These are phyloP conservation scores for Chunga burmeisteri DNA, from an alignment of 2,113 vertebrate genomes.

Conservation along the genomic window DNA sequence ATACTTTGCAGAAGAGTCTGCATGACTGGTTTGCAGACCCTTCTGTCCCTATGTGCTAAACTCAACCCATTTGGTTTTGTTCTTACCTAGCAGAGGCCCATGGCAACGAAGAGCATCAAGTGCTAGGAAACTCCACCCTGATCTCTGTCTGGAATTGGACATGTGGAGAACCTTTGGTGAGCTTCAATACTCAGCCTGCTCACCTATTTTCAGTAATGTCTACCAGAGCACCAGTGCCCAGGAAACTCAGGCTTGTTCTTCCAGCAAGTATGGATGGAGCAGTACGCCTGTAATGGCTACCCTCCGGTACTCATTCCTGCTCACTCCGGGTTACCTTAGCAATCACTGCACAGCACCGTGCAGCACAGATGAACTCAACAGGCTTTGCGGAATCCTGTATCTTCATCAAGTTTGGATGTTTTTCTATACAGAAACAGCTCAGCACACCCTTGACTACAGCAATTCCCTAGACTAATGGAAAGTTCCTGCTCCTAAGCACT, in stretches of 20 bases:
- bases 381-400: background rate
- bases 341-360: background rate
- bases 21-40: background rate
- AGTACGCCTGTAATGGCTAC: accelerated
- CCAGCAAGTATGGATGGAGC: too few relatives aligned
- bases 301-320: too few relatives aligned
- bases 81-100: background rate
- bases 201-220: background rate
- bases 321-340: background rate
- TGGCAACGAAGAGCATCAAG: background rate
- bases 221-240: background rate
- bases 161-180: background rate
- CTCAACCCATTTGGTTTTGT: too few relatives aligned
- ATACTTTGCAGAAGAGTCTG: background rate
- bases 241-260: background rate
- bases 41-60: background rate
- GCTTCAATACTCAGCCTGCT: background rate
- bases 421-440: background rate
- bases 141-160: background rate
- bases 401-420: background rate
- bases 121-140: background rate
- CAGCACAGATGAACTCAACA: too few relatives aligned
- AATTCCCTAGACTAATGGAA: background rate
- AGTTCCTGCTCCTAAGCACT: background rate
- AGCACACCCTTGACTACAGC: background rate